Evolutionary conservation across 2,113 vertebrate genomes (phyloP), one percentile per base, ranked within the genome.

Genomic region (Chloropsis cyanopogon): DNA sequence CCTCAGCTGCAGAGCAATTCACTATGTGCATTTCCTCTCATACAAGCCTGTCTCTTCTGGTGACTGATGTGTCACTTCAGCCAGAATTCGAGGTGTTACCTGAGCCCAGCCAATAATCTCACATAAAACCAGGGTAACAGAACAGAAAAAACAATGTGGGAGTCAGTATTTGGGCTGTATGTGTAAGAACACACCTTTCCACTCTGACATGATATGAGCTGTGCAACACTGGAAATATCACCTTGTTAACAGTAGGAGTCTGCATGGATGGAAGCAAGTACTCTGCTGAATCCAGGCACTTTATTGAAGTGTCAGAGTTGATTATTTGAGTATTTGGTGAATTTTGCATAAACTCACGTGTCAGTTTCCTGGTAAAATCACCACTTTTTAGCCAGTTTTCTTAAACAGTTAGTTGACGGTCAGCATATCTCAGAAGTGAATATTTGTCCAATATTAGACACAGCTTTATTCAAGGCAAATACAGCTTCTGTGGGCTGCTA

Each of bases 1-100:
- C 35, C 22, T 72, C 50, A 86, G 29, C 31, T 64, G 49, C 69
- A 57, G 52, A 86, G 11, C 42, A 50, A 56, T 75, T 19, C 4
- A 5, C 23, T 50, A 0, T 33, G 53, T 50, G 9, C 1, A 4
- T 60, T 69, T 75, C 8, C 25, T 57, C 0, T 61, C 15, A 3
- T 14, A 37, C 4, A 26, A n/a, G 12, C 18, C 60, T 24, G 35
- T 77, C 28, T 88, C 21, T 20, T 42, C 24, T 75, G 41, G 19
- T 22, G 10, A 24, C 3, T 35, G 42, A 80, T 39, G 39, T 47
- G 19, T 42, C 63, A 13, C 39, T 68, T 26, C 28, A 54, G 44
- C 37, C 22, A 54, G 44, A 57, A 59, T 63, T 39, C 0, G 2
- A 66, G 33, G n/a, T 46, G 12, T 20, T 60, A 17, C 29, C 73